These are phyloP conservation scores for Nothobranchius kuhntae DNA, from an alignment of 2,113 vertebrate genomes.

Conservation along the genomic window DNA sequence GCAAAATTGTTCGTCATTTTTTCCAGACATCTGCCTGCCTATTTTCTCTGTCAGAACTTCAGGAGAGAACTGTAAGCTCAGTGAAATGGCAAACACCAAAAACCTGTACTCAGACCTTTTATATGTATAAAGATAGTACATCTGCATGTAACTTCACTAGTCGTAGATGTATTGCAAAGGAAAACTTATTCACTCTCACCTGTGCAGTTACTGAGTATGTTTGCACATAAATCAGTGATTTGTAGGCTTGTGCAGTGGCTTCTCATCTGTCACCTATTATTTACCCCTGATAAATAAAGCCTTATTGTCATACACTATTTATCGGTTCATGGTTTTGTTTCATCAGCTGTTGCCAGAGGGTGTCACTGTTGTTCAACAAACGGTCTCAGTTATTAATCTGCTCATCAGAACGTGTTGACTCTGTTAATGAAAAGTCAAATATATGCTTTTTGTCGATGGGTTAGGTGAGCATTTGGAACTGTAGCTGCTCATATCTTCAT, in stretches of 20 bases:
- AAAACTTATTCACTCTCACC: conserved; percentile 42
- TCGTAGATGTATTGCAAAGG: conserved; percentile 26
- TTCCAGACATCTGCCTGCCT: conserved; percentile 47
- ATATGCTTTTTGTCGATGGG: conserved; percentile 3
- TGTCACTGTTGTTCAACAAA: conserved; percentile 63
- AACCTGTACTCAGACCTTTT: conserved; percentile 25
- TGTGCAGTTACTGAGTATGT: conserved; percentile 55
- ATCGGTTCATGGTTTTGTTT: neutral
- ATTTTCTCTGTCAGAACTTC: conserved; percentile 20
- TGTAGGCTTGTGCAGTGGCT: conserved; percentile 56
- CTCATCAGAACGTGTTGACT: neutral
- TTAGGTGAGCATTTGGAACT: neutral
- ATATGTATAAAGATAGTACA: conserved; percentile 42
- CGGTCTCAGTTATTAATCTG: neutral
- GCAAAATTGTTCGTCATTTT: neutral
- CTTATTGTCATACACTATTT: conserved; percentile 55
- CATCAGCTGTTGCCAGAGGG: conserved; percentile 52
- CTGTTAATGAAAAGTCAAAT: neutral
- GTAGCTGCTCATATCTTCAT: neutral
- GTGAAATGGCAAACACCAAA: conserved; percentile 25
- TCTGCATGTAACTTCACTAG: conserved; percentile 65
- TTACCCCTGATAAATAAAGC: conserved; percentile 72
- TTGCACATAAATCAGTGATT: conserved; percentile 53
- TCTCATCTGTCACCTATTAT: conserved; percentile 41
- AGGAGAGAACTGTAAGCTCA: conserved; percentile 36